These are phyloP conservation scores for Scaptomyza graminum DNA, from an alignment of 1,140 invertebrate species.

Conservation along the genomic window DNA sequence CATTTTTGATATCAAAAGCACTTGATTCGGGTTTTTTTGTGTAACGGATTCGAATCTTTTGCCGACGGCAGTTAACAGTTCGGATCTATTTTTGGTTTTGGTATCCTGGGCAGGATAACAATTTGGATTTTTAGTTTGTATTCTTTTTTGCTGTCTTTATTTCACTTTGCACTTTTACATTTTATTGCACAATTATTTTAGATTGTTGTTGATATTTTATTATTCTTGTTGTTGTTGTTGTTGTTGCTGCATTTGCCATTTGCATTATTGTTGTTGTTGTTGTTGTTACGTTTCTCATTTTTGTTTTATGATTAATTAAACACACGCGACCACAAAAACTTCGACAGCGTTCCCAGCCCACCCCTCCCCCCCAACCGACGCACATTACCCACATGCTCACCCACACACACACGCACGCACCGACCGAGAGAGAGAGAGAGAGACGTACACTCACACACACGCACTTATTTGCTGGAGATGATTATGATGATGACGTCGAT, in stretches of 20 bases:
- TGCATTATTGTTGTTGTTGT: conserved; percentile 24
- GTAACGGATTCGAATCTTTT: not conserved
- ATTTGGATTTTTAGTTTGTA: not conserved
- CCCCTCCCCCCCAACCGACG: conserved; percentile 27
- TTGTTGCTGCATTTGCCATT: conserved; percentile 3
- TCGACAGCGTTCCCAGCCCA: conserved; percentile 25
- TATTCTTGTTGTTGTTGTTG: conserved; percentile 11
- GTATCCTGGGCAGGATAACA: conserved; percentile 15
- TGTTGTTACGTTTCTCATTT: conserved; percentile 47
- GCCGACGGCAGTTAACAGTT: conserved; percentile 23
- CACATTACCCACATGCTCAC: conserved; percentile 16
- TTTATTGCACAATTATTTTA: conserved; percentile 36
- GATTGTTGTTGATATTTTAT: conserved; percentile 11
- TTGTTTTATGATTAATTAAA: conserved; percentile 79
- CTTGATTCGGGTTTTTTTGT: not conserved
- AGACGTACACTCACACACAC: conserved; percentile 29
- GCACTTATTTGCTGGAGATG: conserved; percentile 38
- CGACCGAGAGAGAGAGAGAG: not conserved
- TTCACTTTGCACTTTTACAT: conserved; percentile 22
- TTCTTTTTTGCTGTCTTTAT: not conserved
- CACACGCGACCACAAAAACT: conserved; percentile 68
- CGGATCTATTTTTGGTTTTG: not conserved
- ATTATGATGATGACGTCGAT: conserved; percentile 7
- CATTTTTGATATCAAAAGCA: too few relatives aligned
- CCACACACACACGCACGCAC: conserved; percentile 38